phyloP scores from a whole-genome alignment of 2,888 invertebrate genomes.

The Merodon equestris region DNA sequence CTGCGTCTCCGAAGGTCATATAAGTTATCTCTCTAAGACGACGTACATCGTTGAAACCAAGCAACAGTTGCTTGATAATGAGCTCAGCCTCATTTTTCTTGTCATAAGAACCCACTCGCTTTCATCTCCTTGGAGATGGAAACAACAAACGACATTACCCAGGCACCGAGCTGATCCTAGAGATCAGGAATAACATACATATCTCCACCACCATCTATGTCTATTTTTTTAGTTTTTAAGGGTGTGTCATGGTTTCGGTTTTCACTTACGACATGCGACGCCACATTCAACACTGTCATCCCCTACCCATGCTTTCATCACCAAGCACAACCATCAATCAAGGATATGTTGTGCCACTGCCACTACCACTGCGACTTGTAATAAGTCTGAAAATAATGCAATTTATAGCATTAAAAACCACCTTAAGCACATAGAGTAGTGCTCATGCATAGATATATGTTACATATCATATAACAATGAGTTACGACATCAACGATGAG shows the following conservation, averaged over 20 bases:
- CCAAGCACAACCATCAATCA: slow-evolving; percentile 56
- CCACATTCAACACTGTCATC: slow-evolving; percentile 47
- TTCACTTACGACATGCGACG: slow-evolving; percentile 62
- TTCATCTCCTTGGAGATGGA: too few species aligned
- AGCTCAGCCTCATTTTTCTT: too few species aligned
- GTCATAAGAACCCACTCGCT: too few species aligned
- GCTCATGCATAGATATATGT: background rate
- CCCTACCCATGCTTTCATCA: slow-evolving; percentile 38
- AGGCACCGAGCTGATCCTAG: too few species aligned
- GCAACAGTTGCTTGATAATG: too few species aligned
- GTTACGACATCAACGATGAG: slow-evolving; percentile 62
- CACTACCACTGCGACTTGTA: slow-evolving; percentile 21
- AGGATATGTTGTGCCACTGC: slow-evolving; percentile 36
- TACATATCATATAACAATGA: slow-evolving; percentile 64
- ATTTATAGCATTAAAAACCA: slow-evolving; percentile 67
- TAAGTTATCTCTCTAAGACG: too few species aligned
- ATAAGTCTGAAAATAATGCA: slow-evolving; percentile 64
- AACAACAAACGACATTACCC: too few species aligned
- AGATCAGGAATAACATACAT: too few species aligned
- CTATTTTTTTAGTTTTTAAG: slow-evolving; percentile 15
- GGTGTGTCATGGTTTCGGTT: slow-evolving; percentile 54
- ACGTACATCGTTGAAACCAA: too few species aligned
- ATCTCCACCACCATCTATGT: too few species aligned
- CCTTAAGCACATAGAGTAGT: slow-evolving; percentile 47
- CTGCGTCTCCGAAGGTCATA: too few species aligned